phyloP scores from a whole-genome alignment of 2,113 vertebrate genomes.

The Excalfactoria chinensis region DNA sequence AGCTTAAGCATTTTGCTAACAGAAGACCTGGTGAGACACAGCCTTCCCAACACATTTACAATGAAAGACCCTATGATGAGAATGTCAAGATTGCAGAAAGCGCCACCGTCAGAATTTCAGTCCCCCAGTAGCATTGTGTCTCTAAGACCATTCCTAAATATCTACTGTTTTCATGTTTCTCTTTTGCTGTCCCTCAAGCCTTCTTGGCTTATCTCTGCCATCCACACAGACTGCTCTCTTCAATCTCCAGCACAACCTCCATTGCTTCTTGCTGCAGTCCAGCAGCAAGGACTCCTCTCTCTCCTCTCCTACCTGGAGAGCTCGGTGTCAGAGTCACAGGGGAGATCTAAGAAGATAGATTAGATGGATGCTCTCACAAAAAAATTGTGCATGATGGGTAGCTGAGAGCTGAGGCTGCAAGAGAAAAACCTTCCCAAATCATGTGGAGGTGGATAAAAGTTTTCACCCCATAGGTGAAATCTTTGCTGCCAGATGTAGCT shows the following conservation, averaged over 20 bases:
- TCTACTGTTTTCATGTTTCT: not conserved
- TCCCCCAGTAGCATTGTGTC: not conserved
- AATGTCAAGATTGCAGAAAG: not conserved
- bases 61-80: not conserved
- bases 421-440: not conserved
- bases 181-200: not conserved
- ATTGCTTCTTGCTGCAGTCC: not conserved
- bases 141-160: not conserved
- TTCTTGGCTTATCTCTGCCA: not conserved
- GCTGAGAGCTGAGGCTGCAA: not conserved
- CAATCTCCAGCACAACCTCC: not conserved
- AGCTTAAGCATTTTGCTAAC: not conserved
- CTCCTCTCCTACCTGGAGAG: not conserved
- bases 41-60: not conserved
- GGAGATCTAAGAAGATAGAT: not conserved
- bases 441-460: not conserved
- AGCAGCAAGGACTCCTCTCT: not conserved
- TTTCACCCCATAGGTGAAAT: not conserved
- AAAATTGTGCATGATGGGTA: not conserved
- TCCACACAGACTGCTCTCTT: not conserved
- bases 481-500: not conserved
- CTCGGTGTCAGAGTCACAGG: not conserved
- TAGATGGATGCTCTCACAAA: not conserved
- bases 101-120: not conserved
- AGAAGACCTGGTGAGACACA: not conserved